These are phyloP conservation scores for Cosmia pyralina DNA, from an alignment of 2,888 invertebrate genomes.

Conservation along the genomic window DNA sequence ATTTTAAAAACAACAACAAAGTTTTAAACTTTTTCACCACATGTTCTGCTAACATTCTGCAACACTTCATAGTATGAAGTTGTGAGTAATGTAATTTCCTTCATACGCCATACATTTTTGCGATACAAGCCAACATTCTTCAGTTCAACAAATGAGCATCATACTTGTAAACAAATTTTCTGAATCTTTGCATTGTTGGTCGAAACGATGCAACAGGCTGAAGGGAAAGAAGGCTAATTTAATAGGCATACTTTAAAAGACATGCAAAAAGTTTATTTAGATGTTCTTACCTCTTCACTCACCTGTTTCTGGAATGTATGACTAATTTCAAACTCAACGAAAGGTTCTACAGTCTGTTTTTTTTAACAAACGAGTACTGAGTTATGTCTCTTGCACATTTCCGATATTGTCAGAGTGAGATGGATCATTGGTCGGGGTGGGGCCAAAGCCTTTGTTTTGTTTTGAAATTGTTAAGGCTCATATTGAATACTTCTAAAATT, in stretches of 20 bases:
- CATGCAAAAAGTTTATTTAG: neutral
- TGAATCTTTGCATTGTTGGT: conserved; percentile 47
- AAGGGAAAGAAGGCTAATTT: neutral
- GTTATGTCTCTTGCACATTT: no score
- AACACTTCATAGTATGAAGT: conserved; percentile 9
- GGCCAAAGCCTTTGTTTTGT: no score
- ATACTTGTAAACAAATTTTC: conserved; percentile 33
- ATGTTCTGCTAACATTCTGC: conserved; percentile 24
- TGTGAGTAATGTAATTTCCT: conserved; percentile 29
- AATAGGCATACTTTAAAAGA: neutral
- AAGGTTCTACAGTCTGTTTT: no score
- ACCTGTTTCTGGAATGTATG: no score
- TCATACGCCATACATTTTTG: conserved; percentile 47
- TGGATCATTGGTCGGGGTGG: no score
- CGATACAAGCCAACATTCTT: conserved; percentile 28
- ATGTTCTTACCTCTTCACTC: neutral
- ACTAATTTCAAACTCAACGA: no score
- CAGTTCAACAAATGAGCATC: conserved; percentile 3
- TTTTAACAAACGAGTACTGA: no score
- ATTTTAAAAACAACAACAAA: conserved; percentile 19
- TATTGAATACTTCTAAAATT: no score
- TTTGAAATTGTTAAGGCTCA: no score
- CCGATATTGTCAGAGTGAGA: no score
- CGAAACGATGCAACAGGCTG: conserved; percentile 46
- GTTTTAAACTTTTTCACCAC: neutral